Evolutionary conservation across 2,797 vertebrate genomes (phyloP).

Genomic region (Sciurus carolinensis): DNA sequence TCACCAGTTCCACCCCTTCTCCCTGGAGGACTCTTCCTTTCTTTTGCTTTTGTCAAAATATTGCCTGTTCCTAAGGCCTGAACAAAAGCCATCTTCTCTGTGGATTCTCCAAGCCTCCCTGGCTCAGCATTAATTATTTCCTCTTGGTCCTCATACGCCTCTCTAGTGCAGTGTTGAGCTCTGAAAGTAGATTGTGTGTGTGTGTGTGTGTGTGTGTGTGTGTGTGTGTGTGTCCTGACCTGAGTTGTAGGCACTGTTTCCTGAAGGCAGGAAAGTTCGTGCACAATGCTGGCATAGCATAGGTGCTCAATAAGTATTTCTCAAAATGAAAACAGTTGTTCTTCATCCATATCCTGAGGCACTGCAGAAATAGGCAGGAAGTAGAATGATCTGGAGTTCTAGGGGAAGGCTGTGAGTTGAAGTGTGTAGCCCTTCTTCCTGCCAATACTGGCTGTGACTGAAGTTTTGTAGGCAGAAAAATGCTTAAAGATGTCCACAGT

Average conservation of each 20-base stretch:
- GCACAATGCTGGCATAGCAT: not conserved
- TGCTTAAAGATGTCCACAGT: not conserved
- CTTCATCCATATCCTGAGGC: not conserved
- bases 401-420: not conserved
- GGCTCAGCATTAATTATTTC: not conserved
- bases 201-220: not conserved
- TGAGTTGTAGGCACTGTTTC: not conserved
- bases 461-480: not conserved
- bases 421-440: not conserved
- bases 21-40: not conserved
- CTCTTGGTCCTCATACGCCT: not conserved
- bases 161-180: not conserved
- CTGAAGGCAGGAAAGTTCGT: not conserved
- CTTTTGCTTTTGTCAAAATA: not conserved
- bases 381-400: not conserved
- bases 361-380: not conserved
- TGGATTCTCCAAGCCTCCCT: not conserved
- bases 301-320: not conserved
- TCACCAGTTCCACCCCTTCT: not conserved
- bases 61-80: not conserved
- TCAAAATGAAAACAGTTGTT: slow-evolving; percentile 18
- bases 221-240: not conserved
- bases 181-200: not conserved
- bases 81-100: not conserved
- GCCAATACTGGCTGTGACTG: not conserved